Conservation (phyloP, 2,888 invertebrate species). For the Heteromurus nitidus region DNA sequence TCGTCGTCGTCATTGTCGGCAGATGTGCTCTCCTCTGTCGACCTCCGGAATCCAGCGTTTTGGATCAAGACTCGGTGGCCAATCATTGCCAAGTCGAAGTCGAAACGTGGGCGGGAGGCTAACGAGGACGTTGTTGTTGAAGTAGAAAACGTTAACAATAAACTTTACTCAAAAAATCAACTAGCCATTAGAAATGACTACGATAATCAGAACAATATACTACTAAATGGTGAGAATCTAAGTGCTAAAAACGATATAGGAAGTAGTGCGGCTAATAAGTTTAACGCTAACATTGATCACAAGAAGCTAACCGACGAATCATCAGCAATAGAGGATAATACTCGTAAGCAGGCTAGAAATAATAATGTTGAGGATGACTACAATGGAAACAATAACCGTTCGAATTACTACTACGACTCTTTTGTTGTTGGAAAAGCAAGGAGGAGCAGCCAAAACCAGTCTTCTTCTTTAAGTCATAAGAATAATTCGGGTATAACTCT, state of each 20-base stretch:
- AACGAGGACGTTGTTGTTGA: constrained; percentile 29
- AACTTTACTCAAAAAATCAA: constrained; percentile 58
- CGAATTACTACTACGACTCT: constrained; percentile 57
- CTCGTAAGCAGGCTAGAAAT: constrained; percentile 24
- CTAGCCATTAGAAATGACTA: constrained; percentile 37
- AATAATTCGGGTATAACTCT: constrained; percentile 20
- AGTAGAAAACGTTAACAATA: constrained; percentile 52
- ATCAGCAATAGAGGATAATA: constrained; percentile 24
- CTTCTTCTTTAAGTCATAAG: constrained; percentile 29
- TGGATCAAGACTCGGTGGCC: constrained; percentile 59
- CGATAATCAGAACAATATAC: constrained; percentile 33
- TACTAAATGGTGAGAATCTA: constrained; percentile 36
- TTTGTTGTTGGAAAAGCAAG: constrained; percentile 56
- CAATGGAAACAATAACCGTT: constrained; percentile 47
- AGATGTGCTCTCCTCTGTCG: background rate
- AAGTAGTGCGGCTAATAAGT: background rate
- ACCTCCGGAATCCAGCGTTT: constrained; percentile 20
- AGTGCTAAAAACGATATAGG: constrained; percentile 51
- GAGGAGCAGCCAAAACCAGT: constrained; percentile 33
- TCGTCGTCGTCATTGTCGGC: constrained; percentile 34
- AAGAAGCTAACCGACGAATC: background rate
- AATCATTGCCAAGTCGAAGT: constrained; percentile 14
- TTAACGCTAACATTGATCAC: constrained; percentile 10
- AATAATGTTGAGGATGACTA: constrained; percentile 39
- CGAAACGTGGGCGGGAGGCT: constrained; percentile 5